Evolutionary conservation across 2,113 vertebrate genomes (phyloP).

Genomic region (Mugil cephalus): DNA sequence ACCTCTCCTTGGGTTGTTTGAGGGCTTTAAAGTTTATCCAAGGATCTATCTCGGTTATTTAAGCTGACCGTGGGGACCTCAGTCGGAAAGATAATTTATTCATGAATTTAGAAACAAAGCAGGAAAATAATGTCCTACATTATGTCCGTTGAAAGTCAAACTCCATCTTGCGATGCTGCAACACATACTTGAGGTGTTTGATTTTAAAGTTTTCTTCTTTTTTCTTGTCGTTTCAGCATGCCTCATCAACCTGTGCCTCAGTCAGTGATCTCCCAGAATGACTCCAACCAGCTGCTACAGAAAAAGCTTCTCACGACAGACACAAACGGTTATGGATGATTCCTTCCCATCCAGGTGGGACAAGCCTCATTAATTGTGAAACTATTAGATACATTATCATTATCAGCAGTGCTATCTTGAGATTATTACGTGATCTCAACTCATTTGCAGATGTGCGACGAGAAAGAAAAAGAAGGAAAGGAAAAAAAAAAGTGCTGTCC

Average conservation of each 20-base stretch:
- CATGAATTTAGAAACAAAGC: conserved; percentile 15
- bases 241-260: conserved; percentile 49
- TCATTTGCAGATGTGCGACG: conserved; percentile 7
- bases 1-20: conserved; percentile 16
- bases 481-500: too few relatives aligned
- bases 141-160: conserved; percentile 4
- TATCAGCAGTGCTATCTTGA: conserved; percentile 36
- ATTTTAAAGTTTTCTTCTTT: conserved; percentile 20
- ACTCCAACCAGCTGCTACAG: conserved; percentile 37
- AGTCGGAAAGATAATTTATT: conserved; percentile 50
- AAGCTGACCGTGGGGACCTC: conserved; percentile 44
- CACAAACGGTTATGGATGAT: background rate
- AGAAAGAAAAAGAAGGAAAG: background rate
- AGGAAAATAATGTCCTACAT: background rate
- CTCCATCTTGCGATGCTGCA: conserved; percentile 13
- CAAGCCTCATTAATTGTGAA: conserved; percentile 45
- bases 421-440: conserved; percentile 16
- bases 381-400: conserved; percentile 23
- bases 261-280: conserved; percentile 45
- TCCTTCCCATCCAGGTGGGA: conserved; percentile 18
- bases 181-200: background rate
- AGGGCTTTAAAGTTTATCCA: conserved; percentile 47
- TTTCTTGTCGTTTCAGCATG: conserved; percentile 32
- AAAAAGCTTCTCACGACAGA: conserved; percentile 9
- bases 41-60: conserved; percentile 61